Evolutionary conservation across 37 sponge, comb jelly and placozoan genomes (phyloP), one percentile per base, ranked within the genome.

Genomic region (Tethya wilhelma): DNA sequence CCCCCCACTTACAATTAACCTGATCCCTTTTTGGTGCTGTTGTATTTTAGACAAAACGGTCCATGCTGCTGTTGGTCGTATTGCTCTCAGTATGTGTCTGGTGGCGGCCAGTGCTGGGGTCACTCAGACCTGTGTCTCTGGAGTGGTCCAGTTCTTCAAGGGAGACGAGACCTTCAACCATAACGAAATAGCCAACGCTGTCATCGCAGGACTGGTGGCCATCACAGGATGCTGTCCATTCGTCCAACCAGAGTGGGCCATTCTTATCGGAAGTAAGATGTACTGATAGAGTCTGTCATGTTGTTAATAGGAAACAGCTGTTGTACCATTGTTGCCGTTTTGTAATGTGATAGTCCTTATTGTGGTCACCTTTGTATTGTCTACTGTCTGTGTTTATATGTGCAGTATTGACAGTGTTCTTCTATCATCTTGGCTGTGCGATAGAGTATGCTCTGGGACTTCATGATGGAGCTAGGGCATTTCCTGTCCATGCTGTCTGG

Each of bases 121-220:
- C 23, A 39, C 45, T 19, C 84, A 83, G 56, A 78, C 78, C 65
- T 73, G 80, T 6, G 56, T 94, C 55, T 86, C 90, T 25, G 94
- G 87, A 8, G 28, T 86, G 65, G 90, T 88, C 26, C 94, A 93
- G 79, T 72, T 91, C 19, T 91, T 86, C 78, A 91, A 91, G 62
- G 43, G 91, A 59, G 87, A 91, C 38, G 86, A 91, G 34, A 81
- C 70, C 4, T 91, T 77, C 67, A 94, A 94, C 59, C 44, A 87
- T 36, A 94, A 94, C 38, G 94, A 94, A 76, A 94, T 94, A 71
- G 94, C 94, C 74, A 94, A 94, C 59, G 87, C 76, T 11, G 79
- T 94, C 38, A 71, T 94, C 17, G 94, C 81, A 0, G 77, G 64
- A 22, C 81, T 94, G 63, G 94, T 94, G 73, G 90, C 94, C 1